phyloP scores from a whole-genome alignment of 2,113 vertebrate species.

The Nothocercus julius region DNA sequence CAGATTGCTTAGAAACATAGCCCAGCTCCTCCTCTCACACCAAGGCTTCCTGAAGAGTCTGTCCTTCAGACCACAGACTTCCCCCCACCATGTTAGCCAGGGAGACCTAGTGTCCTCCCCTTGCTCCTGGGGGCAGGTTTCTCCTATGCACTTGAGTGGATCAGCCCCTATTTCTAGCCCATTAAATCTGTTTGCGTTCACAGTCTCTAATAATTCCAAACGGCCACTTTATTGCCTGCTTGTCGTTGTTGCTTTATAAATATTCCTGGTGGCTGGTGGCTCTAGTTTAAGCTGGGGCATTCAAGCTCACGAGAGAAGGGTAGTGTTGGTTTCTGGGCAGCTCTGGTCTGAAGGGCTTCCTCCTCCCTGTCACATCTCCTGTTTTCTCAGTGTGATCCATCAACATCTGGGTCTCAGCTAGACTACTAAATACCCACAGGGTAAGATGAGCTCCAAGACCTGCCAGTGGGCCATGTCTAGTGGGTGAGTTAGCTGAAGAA shows the following conservation, averaged over 20 bases:
- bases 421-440: fast-evolving
- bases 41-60: not conserved
- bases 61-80: not conserved
- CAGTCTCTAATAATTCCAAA: not conserved
- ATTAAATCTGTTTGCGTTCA: not conserved
- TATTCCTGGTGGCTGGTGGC: not conserved
- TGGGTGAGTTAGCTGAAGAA: too few species aligned
- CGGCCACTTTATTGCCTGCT: not conserved
- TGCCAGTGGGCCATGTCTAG: fast-evolving
- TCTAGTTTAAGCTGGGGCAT: conserved; percentile 8
- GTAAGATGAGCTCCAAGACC: fast-evolving
- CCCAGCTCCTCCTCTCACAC: not conserved
- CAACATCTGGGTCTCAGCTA: fast-evolving
- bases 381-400: fast-evolving
- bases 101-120: conserved; percentile 7
- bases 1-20: not conserved
- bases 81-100: not conserved
- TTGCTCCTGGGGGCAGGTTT: conserved; percentile 3
- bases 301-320: not conserved
- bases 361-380: too few species aligned
- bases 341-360: not conserved
- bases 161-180: not conserved
- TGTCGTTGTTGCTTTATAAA: conserved; percentile 52
- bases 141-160: not conserved
- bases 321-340: fast-evolving